Conservation (phyloP, 2,888 invertebrate species). For the Tipula lateralis region DNA sequence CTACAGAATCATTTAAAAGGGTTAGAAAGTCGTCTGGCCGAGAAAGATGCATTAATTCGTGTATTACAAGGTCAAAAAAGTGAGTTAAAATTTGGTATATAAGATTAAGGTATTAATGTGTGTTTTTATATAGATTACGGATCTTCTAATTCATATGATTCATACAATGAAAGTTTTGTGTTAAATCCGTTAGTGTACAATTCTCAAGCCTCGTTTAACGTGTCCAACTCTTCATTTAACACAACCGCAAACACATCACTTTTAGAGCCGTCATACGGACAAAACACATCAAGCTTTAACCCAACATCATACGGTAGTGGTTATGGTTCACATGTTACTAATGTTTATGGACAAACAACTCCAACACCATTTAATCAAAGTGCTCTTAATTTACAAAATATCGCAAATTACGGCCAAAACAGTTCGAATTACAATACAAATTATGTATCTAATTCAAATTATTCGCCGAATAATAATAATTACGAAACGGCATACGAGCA, state of each 20-base stretch:
- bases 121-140: slow-evolving; percentile 35
- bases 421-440: slow-evolving; percentile 36
- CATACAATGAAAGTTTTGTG: slow-evolving; percentile 37
- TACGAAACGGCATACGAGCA: slow-evolving; percentile 33
- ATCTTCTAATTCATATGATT: slow-evolving; percentile 38
- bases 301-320: slow-evolving; percentile 32
- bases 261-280: slow-evolving; percentile 34
- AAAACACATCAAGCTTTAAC: slow-evolving; percentile 33
- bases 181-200: slow-evolving; percentile 36
- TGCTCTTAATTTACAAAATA: slow-evolving; percentile 35
- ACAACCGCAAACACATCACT: slow-evolving; percentile 35
- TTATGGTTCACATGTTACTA: slow-evolving; percentile 32
- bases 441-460: slow-evolving; percentile 36
- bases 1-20: slow-evolving; percentile 81
- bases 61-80: slow-evolving; percentile 69
- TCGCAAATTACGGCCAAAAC: slow-evolving; percentile 36
- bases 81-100: slow-evolving; percentile 31
- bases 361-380: slow-evolving; percentile 35
- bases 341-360: slow-evolving; percentile 34
- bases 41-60: slow-evolving; percentile 85
- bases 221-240: slow-evolving; percentile 37
- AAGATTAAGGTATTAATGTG: not conserved
- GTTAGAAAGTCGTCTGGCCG: slow-evolving; percentile 79
- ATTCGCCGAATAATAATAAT: slow-evolving; percentile 32
- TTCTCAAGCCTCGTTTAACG: slow-evolving; percentile 37